A percentile compares a stretch with the other conserved stretches of the same genome.
Evolutionary conservation across 2,888 invertebrate species (phyloP).

Genomic region (Erpobdella octoculata): DNA sequence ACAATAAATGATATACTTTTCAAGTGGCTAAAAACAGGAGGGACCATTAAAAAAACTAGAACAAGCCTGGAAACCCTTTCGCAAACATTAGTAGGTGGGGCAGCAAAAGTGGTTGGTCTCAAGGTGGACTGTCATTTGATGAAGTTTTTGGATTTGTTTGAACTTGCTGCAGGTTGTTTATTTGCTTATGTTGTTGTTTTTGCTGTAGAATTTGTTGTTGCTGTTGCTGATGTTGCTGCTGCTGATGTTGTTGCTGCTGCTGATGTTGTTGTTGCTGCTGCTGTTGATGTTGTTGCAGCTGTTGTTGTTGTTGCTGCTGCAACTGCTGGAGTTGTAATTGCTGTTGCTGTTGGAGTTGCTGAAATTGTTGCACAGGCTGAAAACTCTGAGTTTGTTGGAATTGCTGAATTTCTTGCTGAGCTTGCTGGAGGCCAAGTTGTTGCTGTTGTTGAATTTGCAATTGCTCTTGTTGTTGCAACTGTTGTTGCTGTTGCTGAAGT

Average conservation of each 20-base stretch:
- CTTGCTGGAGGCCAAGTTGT: neutral
- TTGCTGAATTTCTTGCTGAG: neutral
- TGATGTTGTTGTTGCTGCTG: conserved; percentile 22
- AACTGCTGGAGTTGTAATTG: neutral
- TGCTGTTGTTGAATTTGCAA: conserved; percentile 5
- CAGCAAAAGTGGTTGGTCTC: neutral
- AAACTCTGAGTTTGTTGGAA: neutral
- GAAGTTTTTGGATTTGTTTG: neutral
- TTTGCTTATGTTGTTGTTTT: conserved; percentile 5
- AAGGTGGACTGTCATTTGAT: neutral
- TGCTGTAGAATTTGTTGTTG: conserved; percentile 5
- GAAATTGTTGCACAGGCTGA: neutral
- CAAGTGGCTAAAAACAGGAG: no score
- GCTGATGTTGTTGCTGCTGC: conserved; percentile 27
- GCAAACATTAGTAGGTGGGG: neutral
- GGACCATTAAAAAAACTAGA: neutral
- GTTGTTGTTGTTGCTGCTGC: conserved; percentile 9
- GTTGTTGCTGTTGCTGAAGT: neutral
- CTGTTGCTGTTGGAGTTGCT: conserved; percentile 5
- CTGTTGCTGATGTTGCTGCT: conserved; percentile 3
- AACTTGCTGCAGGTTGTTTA: neutral
- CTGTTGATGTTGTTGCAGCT: conserved; percentile 5
- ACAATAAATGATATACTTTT: no score
- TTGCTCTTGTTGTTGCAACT: conserved; percentile 13
- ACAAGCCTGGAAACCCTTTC: neutral